phyloP scores from a whole-genome alignment of 1,140 invertebrate species.

The Sitophilus oryzae region DNA sequence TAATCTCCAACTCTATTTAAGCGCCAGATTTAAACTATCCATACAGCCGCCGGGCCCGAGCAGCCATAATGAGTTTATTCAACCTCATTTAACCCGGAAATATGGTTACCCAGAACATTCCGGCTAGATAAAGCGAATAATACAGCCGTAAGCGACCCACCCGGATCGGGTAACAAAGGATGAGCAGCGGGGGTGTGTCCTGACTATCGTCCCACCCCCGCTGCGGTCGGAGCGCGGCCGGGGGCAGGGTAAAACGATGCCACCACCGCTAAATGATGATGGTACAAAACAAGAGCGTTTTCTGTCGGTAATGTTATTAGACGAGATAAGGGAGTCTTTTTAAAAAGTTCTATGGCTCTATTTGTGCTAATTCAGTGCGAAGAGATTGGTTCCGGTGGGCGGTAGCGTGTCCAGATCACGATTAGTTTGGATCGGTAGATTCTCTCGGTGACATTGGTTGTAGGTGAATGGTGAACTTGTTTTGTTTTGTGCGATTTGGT shows the following conservation, averaged over 20 bases:
- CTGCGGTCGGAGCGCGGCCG: constrained; percentile 30
- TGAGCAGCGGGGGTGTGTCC: constrained; percentile 26
- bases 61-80: constrained; percentile 26
- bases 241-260: no score
- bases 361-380: constrained; percentile 29
- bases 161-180: constrained; percentile 24
- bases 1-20: constrained; percentile 20
- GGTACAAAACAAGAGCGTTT: constrained; percentile 31
- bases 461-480: no score
- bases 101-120: constrained; percentile 12
- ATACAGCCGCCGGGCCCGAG: constrained; percentile 3
- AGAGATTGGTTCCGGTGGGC: background rate
- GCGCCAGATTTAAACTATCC: no score
- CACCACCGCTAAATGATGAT: no score
- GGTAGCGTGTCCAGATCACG: no score
- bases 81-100: constrained; percentile 24
- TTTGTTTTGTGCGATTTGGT: no score
- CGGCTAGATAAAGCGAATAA: constrained; percentile 17
- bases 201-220: constrained; percentile 27
- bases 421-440: no score
- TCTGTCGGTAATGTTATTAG: constrained; percentile 35
- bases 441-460: no score
- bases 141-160: constrained; percentile 25
- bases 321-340: constrained; percentile 32
- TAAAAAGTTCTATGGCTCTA: constrained; percentile 26